Evolutionary conservation across 2,113 vertebrate species (phyloP).

Genomic region (Daboia siamensis): DNA sequence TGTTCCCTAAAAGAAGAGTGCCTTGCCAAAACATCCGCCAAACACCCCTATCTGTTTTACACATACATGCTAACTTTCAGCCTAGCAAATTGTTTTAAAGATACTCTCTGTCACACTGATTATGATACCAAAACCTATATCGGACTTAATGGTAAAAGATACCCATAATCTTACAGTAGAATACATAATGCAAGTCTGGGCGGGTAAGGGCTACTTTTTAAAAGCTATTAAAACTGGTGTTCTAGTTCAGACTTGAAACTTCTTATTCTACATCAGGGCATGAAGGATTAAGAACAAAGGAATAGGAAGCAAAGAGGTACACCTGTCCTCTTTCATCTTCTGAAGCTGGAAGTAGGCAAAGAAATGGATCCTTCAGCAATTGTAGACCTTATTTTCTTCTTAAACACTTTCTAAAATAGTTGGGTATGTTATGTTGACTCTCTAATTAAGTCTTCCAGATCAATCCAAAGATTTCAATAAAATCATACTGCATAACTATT

Average conservation of each 20-base stretch:
- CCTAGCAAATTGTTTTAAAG: neutral
- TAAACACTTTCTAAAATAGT: constrained; percentile 7
- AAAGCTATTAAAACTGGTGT: neutral
- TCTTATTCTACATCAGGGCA: neutral
- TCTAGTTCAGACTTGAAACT: neutral
- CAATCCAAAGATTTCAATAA: neutral
- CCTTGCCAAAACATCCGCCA: constrained; percentile 13
- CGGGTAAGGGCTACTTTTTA: neutral
- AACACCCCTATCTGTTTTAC: neutral
- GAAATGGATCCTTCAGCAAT: constrained; percentile 22
- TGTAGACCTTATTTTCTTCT: constrained; percentile 2
- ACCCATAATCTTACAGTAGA: neutral
- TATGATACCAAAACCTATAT: neutral
- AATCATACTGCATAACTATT: neutral
- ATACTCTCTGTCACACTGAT: neutral
- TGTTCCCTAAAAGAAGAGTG: accelerated
- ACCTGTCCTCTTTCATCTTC: constrained; percentile 60
- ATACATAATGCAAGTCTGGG: neutral
- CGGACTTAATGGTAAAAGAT: neutral
- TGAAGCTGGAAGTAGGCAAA: constrained; percentile 24
- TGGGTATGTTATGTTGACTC: neutral
- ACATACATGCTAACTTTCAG: neutral
- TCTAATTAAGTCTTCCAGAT: neutral
- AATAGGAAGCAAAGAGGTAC: constrained; percentile 13
- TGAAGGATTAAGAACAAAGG: constrained; percentile 57